A percentile compares a stretch with the other conserved stretches of the same genome.
phyloP scores from a whole-genome alignment of 2,113 vertebrate species.

The Pterocles gutturalis region DNA sequence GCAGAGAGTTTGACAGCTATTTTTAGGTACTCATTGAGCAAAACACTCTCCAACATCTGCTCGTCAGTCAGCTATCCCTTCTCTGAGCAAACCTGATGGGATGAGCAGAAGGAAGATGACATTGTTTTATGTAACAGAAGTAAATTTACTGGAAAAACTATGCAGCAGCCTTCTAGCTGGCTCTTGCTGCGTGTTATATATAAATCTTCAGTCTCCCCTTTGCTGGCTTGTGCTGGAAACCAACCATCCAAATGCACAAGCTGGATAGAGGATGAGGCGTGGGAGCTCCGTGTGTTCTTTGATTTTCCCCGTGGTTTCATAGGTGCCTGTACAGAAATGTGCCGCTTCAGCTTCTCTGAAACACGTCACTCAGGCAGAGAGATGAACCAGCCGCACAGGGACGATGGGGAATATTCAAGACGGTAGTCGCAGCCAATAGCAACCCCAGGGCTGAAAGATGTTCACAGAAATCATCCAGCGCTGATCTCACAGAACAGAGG shows the following conservation, averaged over 20 bases:
- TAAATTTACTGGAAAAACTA: slow-evolving; percentile 56
- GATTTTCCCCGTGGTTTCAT: background rate
- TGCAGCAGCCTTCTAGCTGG: slow-evolving; percentile 11
- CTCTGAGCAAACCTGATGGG: slow-evolving; percentile 38
- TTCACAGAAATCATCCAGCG: background rate
- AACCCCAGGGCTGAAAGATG: background rate
- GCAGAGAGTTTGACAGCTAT: slow-evolving; percentile 21
- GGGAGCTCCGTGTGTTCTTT: background rate
- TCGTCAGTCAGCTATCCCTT: slow-evolving; percentile 55
- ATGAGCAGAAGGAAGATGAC: slow-evolving; percentile 40
- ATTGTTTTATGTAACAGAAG: slow-evolving; percentile 59
- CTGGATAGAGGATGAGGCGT: background rate
- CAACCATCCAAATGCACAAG: background rate
- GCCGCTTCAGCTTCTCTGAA: background rate
- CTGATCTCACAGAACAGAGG: rapidly evolving
- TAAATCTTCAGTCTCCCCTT: background rate
- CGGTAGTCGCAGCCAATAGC: background rate
- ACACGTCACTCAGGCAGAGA: background rate
- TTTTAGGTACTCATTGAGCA: slow-evolving; percentile 61
- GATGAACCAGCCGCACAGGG: background rate
- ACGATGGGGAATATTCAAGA: background rate
- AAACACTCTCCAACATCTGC: slow-evolving; percentile 55
- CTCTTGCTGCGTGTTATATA: background rate
- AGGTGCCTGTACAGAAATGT: background rate
- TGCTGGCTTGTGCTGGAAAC: background rate